A percentile compares a stretch with the other conserved stretches of the same genome.
phyloP scores from a whole-genome alignment of 1,140 invertebrate genomes.

The Cardiocondyla obscurior region DNA sequence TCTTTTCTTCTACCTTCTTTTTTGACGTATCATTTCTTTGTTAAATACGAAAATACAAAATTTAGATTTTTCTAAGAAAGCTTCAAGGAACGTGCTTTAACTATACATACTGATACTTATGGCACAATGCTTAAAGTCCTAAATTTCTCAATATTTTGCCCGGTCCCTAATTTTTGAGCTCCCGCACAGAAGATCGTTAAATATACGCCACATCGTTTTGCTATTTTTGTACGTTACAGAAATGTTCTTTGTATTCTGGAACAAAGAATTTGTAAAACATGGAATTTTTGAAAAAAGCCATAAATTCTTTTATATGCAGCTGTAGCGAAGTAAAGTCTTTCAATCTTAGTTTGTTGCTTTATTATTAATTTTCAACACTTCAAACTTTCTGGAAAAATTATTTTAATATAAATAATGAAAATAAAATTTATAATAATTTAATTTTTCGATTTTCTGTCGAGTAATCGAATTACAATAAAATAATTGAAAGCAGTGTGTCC shows the following conservation, averaged over 20 bases:
- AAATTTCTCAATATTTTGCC: slow-evolving; percentile 59
- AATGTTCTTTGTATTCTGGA: not conserved
- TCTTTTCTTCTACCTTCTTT: not conserved
- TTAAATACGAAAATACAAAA: not conserved
- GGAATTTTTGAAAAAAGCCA: not conserved
- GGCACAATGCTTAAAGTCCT: slow-evolving; percentile 60
- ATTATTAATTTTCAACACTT: not conserved
- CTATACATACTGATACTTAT: slow-evolving; percentile 72
- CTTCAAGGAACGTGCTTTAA: slow-evolving; percentile 40
- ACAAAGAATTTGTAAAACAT: not conserved
- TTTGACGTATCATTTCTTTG: too few relatives aligned
- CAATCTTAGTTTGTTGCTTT: not conserved
- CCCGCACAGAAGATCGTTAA: slow-evolving; percentile 64
- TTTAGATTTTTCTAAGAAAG: slow-evolving; percentile 44
- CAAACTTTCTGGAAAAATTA: not conserved
- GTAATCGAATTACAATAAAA: too few relatives aligned
- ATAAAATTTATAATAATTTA: not conserved
- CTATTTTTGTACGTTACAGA: slow-evolving; percentile 8
- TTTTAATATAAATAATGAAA: not conserved
- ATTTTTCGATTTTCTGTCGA: too few relatives aligned
- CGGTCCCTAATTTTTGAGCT: slow-evolving; percentile 67
- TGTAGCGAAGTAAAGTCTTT: too few relatives aligned
- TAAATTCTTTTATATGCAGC: too few relatives aligned
- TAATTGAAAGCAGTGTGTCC: not conserved
- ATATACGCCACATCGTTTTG: slow-evolving; percentile 50